Percentiles rank a stretch among this genome's conserved stretches.
Evolutionary conservation across 2,797 vertebrate species (phyloP).

Genomic region (Amazona finschi): DNA sequence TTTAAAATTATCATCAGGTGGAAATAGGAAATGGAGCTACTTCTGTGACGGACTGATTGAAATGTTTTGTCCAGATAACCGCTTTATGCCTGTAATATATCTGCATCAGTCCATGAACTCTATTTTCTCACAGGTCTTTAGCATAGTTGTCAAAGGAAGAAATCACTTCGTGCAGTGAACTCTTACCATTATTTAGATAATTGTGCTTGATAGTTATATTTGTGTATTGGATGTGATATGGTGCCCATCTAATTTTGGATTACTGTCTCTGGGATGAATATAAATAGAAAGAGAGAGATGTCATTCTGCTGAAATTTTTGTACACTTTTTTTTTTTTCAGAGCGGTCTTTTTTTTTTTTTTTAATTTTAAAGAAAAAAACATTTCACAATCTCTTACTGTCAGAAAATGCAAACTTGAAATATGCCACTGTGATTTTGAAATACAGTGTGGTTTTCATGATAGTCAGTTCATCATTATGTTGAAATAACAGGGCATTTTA

Average conservation of each 20-base stretch:
- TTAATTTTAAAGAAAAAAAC: background rate
- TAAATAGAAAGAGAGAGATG: background rate
- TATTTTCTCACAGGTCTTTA: background rate
- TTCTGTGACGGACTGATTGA: background rate
- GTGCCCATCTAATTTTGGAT: background rate
- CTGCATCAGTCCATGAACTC: background rate
- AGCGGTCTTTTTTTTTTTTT: background rate
- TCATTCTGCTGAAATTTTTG: background rate
- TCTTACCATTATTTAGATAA: conserved; percentile 10
- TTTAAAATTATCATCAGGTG: background rate
- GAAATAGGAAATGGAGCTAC: background rate
- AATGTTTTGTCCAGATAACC: conserved; percentile 35
- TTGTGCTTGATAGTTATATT: background rate
- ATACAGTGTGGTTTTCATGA: background rate
- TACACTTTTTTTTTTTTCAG: background rate
- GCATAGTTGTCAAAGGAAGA: background rate
- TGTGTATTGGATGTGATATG: background rate
- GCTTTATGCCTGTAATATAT: background rate
- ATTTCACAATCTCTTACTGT: background rate
- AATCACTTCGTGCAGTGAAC: background rate
- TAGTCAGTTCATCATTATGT: background rate
- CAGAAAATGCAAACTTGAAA: background rate
- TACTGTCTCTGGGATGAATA: background rate
- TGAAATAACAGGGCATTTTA: background rate
- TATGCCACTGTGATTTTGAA: background rate